Percentiles rank a stretch among this genome's conserved stretches.
phyloP scores from a whole-genome alignment of 2,113 vertebrate genomes.

The Lonchura striata region DNA sequence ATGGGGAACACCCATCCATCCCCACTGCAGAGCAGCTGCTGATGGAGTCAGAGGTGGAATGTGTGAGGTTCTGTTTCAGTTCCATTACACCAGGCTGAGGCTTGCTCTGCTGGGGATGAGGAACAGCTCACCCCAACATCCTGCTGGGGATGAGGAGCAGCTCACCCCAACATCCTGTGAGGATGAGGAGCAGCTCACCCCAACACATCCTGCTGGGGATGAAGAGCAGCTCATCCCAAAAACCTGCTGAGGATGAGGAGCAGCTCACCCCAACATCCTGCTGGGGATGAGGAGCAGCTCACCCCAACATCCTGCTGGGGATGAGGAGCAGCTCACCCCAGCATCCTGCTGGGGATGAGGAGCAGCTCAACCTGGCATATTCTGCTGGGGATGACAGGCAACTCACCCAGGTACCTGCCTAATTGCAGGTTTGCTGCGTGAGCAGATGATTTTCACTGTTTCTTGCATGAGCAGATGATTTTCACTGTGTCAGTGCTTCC shows the following conservation, averaged over 20 bases:
- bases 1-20: background rate
- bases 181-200: background rate
- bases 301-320: background rate
- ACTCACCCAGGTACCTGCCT: background rate
- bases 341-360: background rate
- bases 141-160: background rate
- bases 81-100: background rate
- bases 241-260: background rate
- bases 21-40: background rate
- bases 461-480: background rate
- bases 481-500: background rate
- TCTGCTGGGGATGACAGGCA: background rate
- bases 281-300: background rate
- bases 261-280: background rate
- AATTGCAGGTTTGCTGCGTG: background rate
- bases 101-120: background rate
- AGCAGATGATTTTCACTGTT: background rate
- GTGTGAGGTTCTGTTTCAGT: background rate
- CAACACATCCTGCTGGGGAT: background rate
- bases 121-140: background rate
- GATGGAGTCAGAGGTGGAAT: fast-evolving
- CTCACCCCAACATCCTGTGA: fast-evolving
- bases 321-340: background rate
- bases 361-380: background rate
- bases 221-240: background rate